Base-by-base conservation (phyloP, 2,888 invertebrate genomes). In the Ichneumoninae sp. region DNA sequence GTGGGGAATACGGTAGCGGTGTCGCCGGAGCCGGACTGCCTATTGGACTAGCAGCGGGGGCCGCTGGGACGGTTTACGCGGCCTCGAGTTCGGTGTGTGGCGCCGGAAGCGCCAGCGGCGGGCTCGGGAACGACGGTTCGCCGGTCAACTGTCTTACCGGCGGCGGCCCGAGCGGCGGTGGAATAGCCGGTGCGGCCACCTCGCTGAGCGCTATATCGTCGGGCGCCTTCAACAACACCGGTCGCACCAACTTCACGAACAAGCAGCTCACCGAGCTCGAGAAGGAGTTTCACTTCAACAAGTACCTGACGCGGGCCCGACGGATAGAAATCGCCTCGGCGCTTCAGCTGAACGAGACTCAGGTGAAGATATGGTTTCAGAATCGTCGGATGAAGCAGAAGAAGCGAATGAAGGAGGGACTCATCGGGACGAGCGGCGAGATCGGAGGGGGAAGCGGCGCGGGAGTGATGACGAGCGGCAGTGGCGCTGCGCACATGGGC, bases 241-340 rank as follows among this genome's bases (percentile, higher is more conserved):
- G 99, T 50, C 95, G 99, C 77, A 99, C 99, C 54, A 99, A 99
- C 95, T 99, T 99, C 95, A 99, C 99, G 88, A 99, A 99, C 94
- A 99, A 99, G 94, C 99, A 99, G 94, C 96, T 99, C 87, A 99
- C 99, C 1, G 99, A 99, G 94, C 95, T 99, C 88, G 99, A 99
- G 94, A 99, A 99, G 93, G 99, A 99, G 94, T 99, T 99, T 94
- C 99, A 99, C 94, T 99, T 99, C 94, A 99, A 99, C 95, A 99
- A 99, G 94, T 99, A 99, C 95, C 96, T 99, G 91, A 99, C 99
- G 54, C 95, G 99, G 89, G 99, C 99, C 54, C 95, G 99, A 88
- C 96, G 99, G 90, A 99, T 99, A 93, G 99, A 99, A 94, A 99
- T 99, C 89, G 99, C 99, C 0, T 97, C 98, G 2, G 97, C 98